Conservation (phyloP, 2,113 vertebrate genomes). For the Bungarus multicinctus region DNA sequence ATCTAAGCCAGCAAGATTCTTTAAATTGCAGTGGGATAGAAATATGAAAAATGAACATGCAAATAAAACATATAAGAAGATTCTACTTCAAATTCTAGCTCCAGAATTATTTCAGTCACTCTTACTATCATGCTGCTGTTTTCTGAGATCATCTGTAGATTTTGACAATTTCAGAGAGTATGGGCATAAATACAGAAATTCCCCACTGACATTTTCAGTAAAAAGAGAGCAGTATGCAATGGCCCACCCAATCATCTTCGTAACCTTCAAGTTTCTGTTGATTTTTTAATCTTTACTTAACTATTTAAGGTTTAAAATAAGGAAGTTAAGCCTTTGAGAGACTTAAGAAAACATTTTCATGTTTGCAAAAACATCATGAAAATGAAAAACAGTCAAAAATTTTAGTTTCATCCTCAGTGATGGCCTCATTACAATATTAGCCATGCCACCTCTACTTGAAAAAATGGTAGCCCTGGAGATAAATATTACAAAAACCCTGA, state of each 20-base stretch:
- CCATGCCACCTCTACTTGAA: background rate
- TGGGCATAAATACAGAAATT: background rate
- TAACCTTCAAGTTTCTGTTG: background rate
- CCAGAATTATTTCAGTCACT: background rate
- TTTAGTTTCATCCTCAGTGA: background rate
- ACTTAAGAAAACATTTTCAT: background rate
- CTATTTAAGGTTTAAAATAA: background rate
- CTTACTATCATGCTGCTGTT: background rate
- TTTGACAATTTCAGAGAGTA: background rate
- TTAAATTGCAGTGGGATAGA: background rate
- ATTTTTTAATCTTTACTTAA: background rate
- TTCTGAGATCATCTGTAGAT: background rate
- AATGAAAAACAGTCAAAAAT: background rate
- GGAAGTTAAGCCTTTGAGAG: background rate
- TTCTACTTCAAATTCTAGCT: background rate
- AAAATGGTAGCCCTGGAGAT: background rate
- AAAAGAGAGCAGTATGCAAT: background rate
- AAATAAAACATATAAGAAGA: background rate
- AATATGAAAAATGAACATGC: background rate
- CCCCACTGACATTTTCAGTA: background rate
- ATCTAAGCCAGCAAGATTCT: background rate
- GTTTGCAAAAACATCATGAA: background rate
- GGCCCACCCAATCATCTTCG: background rate
- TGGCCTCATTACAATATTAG: background rate
- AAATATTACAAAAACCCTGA: background rate